Percentiles rank a stretch among this genome's conserved stretches.
Conservation (phyloP, 2,888 invertebrate genomes). For the Priocnemis perturbator region DNA sequence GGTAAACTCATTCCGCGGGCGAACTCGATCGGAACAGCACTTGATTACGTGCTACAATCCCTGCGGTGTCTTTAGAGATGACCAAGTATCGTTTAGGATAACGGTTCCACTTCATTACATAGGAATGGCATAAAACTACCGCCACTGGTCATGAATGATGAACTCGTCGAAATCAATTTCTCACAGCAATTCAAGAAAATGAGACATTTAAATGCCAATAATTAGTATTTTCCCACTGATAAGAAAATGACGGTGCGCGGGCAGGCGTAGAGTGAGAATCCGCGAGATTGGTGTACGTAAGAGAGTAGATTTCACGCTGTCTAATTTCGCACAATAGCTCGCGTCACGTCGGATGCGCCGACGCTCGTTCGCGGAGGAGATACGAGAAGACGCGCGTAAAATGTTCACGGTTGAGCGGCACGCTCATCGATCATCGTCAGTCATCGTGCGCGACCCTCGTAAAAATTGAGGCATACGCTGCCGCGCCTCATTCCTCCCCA, state of each 20-base stretch:
- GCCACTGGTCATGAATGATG: too few species aligned
- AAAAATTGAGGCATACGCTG: constrained; percentile 53
- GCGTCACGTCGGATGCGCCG: too few species aligned
- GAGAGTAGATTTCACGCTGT: constrained; percentile 1
- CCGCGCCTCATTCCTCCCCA: constrained; percentile 30
- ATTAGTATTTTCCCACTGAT: too few species aligned
- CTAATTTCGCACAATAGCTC: constrained; percentile 10
- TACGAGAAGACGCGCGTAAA: constrained; percentile 29
- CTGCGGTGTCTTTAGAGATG: neutral
- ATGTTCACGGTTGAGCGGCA: constrained; percentile 38
- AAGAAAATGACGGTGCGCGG: too few species aligned
- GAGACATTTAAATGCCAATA: too few species aligned
- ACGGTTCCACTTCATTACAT: too few species aligned
- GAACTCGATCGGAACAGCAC: neutral
- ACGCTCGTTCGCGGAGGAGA: too few species aligned
- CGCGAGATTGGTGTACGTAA: too few species aligned
- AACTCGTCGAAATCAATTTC: too few species aligned
- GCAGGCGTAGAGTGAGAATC: too few species aligned
- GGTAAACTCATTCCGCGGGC: neutral
- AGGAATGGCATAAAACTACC: too few species aligned
- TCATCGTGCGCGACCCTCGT: constrained; percentile 49
- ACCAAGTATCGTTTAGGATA: neutral
- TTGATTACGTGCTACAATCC: constrained; percentile 6
- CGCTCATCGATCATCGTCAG: constrained; percentile 70
- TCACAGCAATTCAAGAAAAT: too few species aligned